Conservation (phyloP, 1,140 invertebrate species). For the Pectinophora gossypiella region DNA sequence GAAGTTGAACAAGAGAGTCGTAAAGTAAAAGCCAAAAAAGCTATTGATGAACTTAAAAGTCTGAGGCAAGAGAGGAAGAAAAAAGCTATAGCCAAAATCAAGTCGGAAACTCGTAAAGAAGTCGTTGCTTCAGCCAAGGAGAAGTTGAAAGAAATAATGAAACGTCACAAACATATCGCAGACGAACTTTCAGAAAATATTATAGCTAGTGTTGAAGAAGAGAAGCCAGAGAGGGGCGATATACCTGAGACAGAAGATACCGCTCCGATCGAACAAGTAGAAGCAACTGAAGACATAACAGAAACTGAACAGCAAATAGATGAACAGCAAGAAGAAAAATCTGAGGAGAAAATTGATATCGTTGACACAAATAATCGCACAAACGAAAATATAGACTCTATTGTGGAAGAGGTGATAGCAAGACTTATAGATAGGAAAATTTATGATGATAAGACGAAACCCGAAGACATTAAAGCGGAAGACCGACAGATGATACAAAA, state of each 20-base stretch:
- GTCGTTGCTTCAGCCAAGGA: slow-evolving; percentile 70
- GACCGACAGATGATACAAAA: slow-evolving; percentile 66
- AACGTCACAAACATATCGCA: slow-evolving; percentile 64
- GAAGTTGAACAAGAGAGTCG: slow-evolving; percentile 14
- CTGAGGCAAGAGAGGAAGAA: slow-evolving; percentile 52
- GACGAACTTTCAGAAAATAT: slow-evolving; percentile 51
- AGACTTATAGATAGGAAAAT: slow-evolving; percentile 68
- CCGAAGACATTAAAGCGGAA: slow-evolving; percentile 54
- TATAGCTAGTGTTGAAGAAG: slow-evolving; percentile 23
- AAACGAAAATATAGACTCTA: slow-evolving; percentile 63
- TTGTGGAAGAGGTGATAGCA: slow-evolving; percentile 69
- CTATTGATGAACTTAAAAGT: slow-evolving; percentile 42
- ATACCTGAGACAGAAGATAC: slow-evolving; percentile 34
- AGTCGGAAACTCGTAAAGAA: slow-evolving; percentile 62
- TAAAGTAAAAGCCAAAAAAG: slow-evolving; percentile 35
- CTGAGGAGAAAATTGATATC: neutral
- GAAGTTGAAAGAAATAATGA: slow-evolving; percentile 72
- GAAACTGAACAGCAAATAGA: slow-evolving; percentile 5
- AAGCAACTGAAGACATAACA: slow-evolving; percentile 13
- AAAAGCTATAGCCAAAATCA: slow-evolving; percentile 62
- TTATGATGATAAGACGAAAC: slow-evolving; percentile 64
- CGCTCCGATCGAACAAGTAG: slow-evolving; percentile 13
- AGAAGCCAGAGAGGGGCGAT: slow-evolving; percentile 45
- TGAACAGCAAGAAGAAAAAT: neutral
- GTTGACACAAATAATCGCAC: slow-evolving; percentile 19